Conservation (phyloP, 1,140 invertebrate genomes). For the Cyphomyrmex costatus region DNA sequence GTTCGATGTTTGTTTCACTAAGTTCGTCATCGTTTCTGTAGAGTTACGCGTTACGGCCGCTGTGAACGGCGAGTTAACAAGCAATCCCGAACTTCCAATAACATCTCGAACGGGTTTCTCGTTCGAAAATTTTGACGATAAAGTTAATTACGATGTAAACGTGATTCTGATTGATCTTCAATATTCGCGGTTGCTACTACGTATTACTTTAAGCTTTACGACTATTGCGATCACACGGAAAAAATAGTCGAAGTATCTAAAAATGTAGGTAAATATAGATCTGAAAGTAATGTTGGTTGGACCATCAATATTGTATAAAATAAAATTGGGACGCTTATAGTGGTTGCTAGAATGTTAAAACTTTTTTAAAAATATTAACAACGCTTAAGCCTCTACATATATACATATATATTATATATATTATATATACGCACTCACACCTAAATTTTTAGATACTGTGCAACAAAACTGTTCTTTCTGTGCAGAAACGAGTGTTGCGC, state of each 20-base stretch:
- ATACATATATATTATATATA: too few species aligned
- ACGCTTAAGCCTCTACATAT: too few species aligned
- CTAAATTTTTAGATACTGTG: too few species aligned
- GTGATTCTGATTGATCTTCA: neutral
- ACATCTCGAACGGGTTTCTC: slow-evolving; percentile 22
- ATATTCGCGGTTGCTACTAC: neutral
- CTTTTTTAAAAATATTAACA: too few species aligned
- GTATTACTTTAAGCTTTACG: neutral
- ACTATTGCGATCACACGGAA: neutral
- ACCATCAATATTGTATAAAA: too few species aligned
- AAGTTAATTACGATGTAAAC: slow-evolving; percentile 39
- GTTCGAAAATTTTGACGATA: slow-evolving; percentile 35
- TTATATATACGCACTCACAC: too few species aligned
- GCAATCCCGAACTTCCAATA: slow-evolving; percentile 45
- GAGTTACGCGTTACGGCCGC: slow-evolving; percentile 27
- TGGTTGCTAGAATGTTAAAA: too few species aligned
- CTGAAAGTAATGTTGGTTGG: too few species aligned
- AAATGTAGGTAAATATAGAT: too few species aligned
- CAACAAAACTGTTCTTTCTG: too few species aligned
- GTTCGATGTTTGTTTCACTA: slow-evolving; percentile 52
- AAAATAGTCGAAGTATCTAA: too few species aligned
- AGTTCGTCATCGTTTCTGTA: slow-evolving; percentile 46
- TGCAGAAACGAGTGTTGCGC: neutral
- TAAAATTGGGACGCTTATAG: too few species aligned
- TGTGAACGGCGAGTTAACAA: slow-evolving; percentile 23